Base-by-base conservation (phyloP, 2,797 vertebrate genomes). In the Pangasius sanitwongsei region DNA sequence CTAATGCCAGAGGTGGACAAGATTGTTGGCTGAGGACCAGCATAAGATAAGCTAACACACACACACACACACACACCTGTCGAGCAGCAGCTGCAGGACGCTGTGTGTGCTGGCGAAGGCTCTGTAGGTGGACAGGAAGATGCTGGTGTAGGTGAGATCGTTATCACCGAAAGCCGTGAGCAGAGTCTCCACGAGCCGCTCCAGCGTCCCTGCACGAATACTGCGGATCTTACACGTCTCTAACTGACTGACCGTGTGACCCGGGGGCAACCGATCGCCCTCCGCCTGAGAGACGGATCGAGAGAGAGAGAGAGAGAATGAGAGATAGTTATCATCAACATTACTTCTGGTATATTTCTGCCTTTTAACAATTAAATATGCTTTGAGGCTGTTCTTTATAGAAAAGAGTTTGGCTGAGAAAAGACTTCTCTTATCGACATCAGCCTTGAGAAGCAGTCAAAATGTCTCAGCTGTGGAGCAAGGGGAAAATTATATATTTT, bases 211-310 rank as follows among this genome's bases (percentile, higher is more conserved):
- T 0, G 98, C 97, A 6, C 98, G 98, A 89, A 99, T 99, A 44
- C 97, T 98, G 91, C 98, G 97, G 93, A 98, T 98, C 92, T 99
- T 99, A 94, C 96, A 98, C 1, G 98, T 99, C 93, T 99, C 98
- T 63, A 98, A 95, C 91, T 98, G 98, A 94, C 97, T 98, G 93
- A 99, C 96, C 0, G 97, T 98, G 92, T 98, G 98, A 88, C 97
- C 98, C 0, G 97, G 97, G 86, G 98, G 97, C 75, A 98, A 93
- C 69, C 97, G 97, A 93, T 99, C 97, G 6, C 97, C 97, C 93
- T 98, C 98, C 83, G 93, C 98, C 98, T 99, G 69, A 86, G 90
- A 50, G 90, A 20, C 87, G 87, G 37, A 91, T 85, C 91, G 59
- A 87, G 86, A 83, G 5, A 89, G 28, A 63, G 90, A 41, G 90